These are phyloP conservation scores for Anoura caudifer DNA, from an alignment of 2,113 vertebrate species.

Conservation along the genomic window DNA sequence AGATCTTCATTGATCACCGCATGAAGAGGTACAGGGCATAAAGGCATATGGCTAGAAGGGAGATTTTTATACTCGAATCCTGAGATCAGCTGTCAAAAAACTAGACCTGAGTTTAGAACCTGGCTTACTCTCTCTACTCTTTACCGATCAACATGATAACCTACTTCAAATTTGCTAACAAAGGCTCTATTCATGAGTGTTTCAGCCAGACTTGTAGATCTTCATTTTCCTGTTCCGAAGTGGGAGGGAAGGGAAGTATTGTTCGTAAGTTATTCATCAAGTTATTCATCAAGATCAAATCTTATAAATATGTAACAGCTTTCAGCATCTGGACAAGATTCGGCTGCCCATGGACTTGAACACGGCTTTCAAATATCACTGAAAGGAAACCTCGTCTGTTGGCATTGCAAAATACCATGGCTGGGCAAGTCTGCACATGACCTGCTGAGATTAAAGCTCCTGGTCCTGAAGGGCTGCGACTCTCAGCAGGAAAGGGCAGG, in stretches of 20 bases:
- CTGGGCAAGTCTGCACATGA: slow-evolving; percentile 51
- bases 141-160: slow-evolving; percentile 21
- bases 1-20: background rate
- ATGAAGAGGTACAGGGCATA: background rate
- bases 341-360: slow-evolving; percentile 10
- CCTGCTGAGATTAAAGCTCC: slow-evolving; percentile 25
- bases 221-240: slow-evolving; percentile 15
- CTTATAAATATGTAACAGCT: slow-evolving; percentile 34
- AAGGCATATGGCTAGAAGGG: background rate
- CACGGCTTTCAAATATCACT: background rate
- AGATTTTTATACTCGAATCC: slow-evolving; percentile 37
- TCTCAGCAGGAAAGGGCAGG: background rate
- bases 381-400: slow-evolving; percentile 56
- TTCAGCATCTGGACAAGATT: slow-evolving; percentile 46
- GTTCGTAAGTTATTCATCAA: slow-evolving; percentile 6
- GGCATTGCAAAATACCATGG: slow-evolving; percentile 14
- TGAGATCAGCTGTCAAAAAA: slow-evolving; percentile 41
- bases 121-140: background rate
- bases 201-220: background rate
- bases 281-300: slow-evolving; percentile 43
- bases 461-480: background rate
- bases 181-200: background rate
- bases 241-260: slow-evolving; percentile 16
- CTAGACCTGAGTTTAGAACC: slow-evolving; percentile 11
- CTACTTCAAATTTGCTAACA: slow-evolving; percentile 9